Evolutionary conservation across 2,888 invertebrate genomes (phyloP), one percentile per base, ranked within the genome.

Genomic region (Onchidella celtica): DNA sequence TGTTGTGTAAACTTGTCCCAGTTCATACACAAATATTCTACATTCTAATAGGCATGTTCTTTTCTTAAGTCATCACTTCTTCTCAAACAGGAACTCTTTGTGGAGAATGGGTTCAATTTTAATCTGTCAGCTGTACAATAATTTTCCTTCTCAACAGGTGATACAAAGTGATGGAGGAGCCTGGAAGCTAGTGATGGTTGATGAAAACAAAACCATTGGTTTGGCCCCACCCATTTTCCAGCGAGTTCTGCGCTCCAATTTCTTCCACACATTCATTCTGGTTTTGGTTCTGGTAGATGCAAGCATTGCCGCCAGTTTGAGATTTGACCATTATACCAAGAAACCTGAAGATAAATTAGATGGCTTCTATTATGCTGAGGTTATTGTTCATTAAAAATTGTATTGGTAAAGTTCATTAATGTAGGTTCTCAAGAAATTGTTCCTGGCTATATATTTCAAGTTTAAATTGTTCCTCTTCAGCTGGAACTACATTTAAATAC

Each of bases 151-250:
- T 17, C 61, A 2, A 0, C 88, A 94, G 94, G 93, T 94, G 29
- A 95, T 99, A 77, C 97, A 97, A 80, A 97, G 97, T 11, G 98
- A 99, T 90, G 98, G 98, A 89, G 96, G 96, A 86, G 97, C 98
- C 0, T 99, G 99, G 99, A 97, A 97, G 93, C 94, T 99, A 87
- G 97, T 99, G 21, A 97, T 98, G 55, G 95, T 99, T 85, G 99
- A 99, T 93, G 99, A 99, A 92, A 98, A 98, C 92, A 98, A 98
- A 93, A 97, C 97, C 91, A 96, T 97, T 82, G 92, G 94, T 84
- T 85, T 91, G 83, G 93, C 92, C 38, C 93, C 91, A 11, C 92
- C 91, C 17, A 87, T 91, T 68, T 90, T 92, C 83, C 92, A 92
- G 85, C 86, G 87, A 34, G 88, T 92, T 87, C 94, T 99, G 47